Evolutionary conservation across 2,797 vertebrate genomes (phyloP), one percentile per base, ranked within the genome.

Genomic region (Trachurus trachurus): DNA sequence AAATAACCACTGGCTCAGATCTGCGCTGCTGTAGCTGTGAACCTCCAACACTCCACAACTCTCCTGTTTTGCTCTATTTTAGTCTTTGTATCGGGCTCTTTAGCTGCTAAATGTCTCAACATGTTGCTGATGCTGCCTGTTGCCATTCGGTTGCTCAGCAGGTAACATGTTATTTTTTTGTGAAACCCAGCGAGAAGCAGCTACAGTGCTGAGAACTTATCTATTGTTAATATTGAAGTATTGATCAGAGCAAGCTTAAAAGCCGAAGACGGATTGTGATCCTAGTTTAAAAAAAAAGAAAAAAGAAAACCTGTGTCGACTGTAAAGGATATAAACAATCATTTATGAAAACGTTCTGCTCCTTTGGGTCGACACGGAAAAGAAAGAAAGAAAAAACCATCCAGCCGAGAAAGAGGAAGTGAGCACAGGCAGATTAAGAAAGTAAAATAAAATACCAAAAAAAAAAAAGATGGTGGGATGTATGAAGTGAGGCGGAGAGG

Each of bases 381-480:
- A 37, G 34, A 8, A 37, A 34, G 26, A 34, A 34, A 34, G 6
- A 37, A 37, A 54, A 16, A 29, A 29, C 15, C 17, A 47, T 61
- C 54, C 53, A 66, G 56, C 17, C 53, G 76, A 73, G 37, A 57
- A 42, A 73, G 63, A 26, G 2, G 13, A 76, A 64, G 52, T 44
- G 63, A 54, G 54, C 73, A 57, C 47, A n/a, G 62, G 54, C 63
- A 9, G 47, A 74, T 70, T 66, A 19, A 34, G 22, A 74, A 59
- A 39, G 59, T 47, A 57, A 60, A 82, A 70, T 49, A 40, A 53
- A 74, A 31, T 31, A n/a, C n/a, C n/a, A n/a, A n/a, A n/a, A n/a
- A n/a, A n/a, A n/a, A n/a, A 26, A 77, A 62, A 44, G 57, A 63
- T 26, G 49, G n/a, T 44, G 19, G 39, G 74, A 72, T 80, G 15